phyloP scores from a whole-genome alignment of 1,140 invertebrate species.

The Delia radicum region DNA sequence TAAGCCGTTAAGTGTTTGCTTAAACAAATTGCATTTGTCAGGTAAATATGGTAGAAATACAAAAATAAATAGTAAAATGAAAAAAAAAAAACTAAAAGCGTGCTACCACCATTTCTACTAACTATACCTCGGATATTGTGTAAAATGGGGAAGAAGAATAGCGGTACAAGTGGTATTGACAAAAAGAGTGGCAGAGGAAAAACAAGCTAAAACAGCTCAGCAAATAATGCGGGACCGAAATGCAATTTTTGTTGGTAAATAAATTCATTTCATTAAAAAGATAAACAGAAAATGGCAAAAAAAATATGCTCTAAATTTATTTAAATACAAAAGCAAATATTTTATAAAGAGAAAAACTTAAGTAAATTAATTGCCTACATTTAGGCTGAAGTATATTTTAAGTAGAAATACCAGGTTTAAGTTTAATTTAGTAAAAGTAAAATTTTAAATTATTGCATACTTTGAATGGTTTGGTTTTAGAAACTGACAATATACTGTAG shows the following conservation, averaged over 20 bases:
- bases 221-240: neutral
- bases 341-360: no score
- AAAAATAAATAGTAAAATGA: no score
- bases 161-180: neutral
- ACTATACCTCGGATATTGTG: neutral
- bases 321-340: no score
- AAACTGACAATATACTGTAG: no score
- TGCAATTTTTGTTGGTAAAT: neutral
- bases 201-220: neutral
- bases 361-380: neutral
- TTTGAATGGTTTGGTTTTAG: no score
- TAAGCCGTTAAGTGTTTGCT: constrained; percentile 20
- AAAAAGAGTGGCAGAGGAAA: neutral
- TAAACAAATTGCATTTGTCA: constrained; percentile 21
- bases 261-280: neutral
- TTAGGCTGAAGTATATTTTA: neutral
- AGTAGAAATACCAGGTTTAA: no score
- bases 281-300: neutral
- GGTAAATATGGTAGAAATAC: neutral
- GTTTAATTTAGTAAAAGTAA: no score
- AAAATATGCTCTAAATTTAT: neutral
- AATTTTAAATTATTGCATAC: no score
- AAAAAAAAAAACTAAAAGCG: neutral
- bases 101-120: neutral
- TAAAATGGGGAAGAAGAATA: neutral